Base-by-base conservation (phyloP, 1,140 invertebrate genomes). In the Helicorthomorpha holstii region DNA sequence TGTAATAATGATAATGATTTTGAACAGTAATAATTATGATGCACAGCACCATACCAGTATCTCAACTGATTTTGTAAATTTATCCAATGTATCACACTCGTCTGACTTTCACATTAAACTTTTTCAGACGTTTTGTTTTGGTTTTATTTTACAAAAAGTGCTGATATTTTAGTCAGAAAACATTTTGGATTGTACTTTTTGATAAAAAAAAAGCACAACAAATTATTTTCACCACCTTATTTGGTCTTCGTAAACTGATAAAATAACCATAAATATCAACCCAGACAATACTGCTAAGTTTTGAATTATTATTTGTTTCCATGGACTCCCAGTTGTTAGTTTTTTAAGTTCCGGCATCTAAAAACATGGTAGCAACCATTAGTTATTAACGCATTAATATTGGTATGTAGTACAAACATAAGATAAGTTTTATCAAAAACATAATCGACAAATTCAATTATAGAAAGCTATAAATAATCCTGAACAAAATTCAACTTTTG, bases 331-430 rank as follows among this genome's bases (percentile, higher is more conserved):
- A 1, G 47, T 57, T 21, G 38, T n/a, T n/a, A 55, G 52, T 14
- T 56, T 45, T 23, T 60, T 56, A 1, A 61, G 42, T 52, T 61
- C 60, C 7, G 60, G 60, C n/a, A 61, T 49, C 60, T 61, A 41
- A 24, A 52, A 51, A 48, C 47, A 49, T 14, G 26, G 27, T 52
- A 10, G 41, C 7, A 56, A 16, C 24, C 29, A 2, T 14, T 19
- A 22, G 25, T 12, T 19, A 51, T 38, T 23, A n/a, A 45, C 24
- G 1, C 14, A 27, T 51, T 26, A 12, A 27, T 27, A 1, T 27
- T 48, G 22, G 10, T 16, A 48, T 25, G 1, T 3, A 43, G 16
- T 1, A 16, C 21, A 21, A 12, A 44, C 23, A 26, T 22, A 16
- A 44, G 16, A 38, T n/a, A n/a, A 19, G n/a, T 34, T 34, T 34